Conservation (phyloP, 2,113 vertebrate species). For the Trogon surrucura region DNA sequence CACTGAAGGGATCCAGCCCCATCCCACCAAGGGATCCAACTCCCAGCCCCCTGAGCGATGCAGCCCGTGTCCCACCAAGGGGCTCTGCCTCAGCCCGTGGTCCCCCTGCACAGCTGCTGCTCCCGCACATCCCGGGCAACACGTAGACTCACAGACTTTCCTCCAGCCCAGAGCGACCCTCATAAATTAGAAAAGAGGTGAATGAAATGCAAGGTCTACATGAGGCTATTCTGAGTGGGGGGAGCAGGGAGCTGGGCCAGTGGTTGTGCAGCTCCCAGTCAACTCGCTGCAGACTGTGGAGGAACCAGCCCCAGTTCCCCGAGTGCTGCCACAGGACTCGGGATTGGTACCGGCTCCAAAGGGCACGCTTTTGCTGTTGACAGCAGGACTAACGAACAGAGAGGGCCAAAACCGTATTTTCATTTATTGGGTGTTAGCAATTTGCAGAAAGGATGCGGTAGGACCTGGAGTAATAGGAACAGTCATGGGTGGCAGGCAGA, state of each 20-base stretch:
- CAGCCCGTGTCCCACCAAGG: fast-evolving
- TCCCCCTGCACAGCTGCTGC: fast-evolving
- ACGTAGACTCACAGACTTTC: fast-evolving
- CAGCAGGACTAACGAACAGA: not conserved
- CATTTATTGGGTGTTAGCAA: not conserved
- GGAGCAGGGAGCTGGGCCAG: not conserved
- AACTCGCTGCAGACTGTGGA: fast-evolving
- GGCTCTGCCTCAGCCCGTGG: fast-evolving
- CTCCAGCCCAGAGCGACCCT: fast-evolving
- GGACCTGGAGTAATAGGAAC: not conserved
- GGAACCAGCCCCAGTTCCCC: fast-evolving
- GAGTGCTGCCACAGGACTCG: fast-evolving
- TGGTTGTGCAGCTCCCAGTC: fast-evolving
- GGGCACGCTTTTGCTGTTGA: fast-evolving
- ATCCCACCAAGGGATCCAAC: no score
- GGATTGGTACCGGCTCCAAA: fast-evolving
- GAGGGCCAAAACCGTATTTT: not conserved
- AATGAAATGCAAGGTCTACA: no score
- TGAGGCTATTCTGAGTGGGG: fast-evolving
- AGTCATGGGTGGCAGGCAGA: not conserved
- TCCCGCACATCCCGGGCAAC: fast-evolving
- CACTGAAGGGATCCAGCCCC: not conserved
- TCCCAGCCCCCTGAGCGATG: not conserved
- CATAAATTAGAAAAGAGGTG: not conserved
- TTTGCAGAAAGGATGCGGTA: not conserved